A percentile compares a stretch with the other conserved stretches of the same genome.
Evolutionary conservation across 2,113 vertebrate species (phyloP).

Genomic region (Dendropsophus ebraccatus): DNA sequence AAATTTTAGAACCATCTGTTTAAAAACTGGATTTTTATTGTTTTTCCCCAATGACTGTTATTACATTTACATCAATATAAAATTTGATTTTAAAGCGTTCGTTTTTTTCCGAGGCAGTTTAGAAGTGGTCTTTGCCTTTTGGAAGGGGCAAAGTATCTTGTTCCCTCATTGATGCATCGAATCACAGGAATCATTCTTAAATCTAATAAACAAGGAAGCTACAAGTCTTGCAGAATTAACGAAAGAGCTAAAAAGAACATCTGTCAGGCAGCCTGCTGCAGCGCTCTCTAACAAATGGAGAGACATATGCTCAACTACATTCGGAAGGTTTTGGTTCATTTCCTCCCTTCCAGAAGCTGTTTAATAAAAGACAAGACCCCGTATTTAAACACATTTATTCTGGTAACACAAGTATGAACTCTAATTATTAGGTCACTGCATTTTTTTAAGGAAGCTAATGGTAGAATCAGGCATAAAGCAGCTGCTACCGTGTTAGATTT

Average conservation of each 20-base stretch:
- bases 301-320: constrained; percentile 53
- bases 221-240: constrained; percentile 51
- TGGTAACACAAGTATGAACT: constrained; percentile 14
- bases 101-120: constrained; percentile 20
- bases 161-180: constrained; percentile 42
- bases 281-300: constrained; percentile 42
- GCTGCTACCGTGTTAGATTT: neutral
- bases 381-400: constrained; percentile 8
- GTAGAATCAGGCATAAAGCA: neutral
- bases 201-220: constrained; percentile 48
- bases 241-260: constrained; percentile 56
- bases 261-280: constrained; percentile 52
- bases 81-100: constrained; percentile 38
- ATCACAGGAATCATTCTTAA: constrained; percentile 40
- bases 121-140: constrained; percentile 8
- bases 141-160: constrained; percentile 13
- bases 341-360: constrained; percentile 15
- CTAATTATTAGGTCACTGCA: constrained; percentile 24
- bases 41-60: constrained; percentile 26
- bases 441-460: constrained; percentile 2
- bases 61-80: constrained; percentile 16
- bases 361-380: constrained; percentile 15
- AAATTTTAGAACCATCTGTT: constrained; percentile 40
- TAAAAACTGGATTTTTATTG: neutral
- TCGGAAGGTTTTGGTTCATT: constrained; percentile 41